phyloP scores from a whole-genome alignment of 1,140 invertebrate species.

The Bombus pascuorum region DNA sequence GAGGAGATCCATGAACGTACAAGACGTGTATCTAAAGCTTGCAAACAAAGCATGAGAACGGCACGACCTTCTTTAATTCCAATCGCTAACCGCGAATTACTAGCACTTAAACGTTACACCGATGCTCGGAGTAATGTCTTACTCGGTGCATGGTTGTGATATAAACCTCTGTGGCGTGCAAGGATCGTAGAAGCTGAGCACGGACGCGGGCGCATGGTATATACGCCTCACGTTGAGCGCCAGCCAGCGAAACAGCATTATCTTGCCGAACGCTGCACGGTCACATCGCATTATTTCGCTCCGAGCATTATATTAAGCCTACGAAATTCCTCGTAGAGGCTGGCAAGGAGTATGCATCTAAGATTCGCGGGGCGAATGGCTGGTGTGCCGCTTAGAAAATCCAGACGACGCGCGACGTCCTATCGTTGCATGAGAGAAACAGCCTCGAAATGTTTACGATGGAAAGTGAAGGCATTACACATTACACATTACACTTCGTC shows the following conservation, averaged over 20 bases:
- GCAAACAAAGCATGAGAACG: constrained; percentile 40
- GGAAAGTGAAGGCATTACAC: constrained; percentile 61
- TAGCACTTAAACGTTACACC: background rate
- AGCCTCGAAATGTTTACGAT: constrained; percentile 60
- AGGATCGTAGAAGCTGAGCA: background rate
- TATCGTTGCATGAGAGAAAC: constrained; percentile 36
- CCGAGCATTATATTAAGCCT: constrained; percentile 17
- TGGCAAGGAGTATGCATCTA: background rate
- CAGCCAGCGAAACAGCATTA: constrained; percentile 18
- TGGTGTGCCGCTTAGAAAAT: constrained; percentile 12
- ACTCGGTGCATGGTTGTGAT: background rate
- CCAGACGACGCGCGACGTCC: constrained; percentile 15
- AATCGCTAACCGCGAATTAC: constrained; percentile 9
- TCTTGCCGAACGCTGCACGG: constrained; percentile 16
- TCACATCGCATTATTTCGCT: constrained; percentile 38
- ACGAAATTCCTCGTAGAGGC: constrained; percentile 38
- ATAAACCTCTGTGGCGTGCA: background rate
- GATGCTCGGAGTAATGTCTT: background rate
- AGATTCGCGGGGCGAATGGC: background rate
- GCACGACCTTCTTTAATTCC: constrained; percentile 34
- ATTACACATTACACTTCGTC: constrained; percentile 6
- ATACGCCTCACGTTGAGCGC: background rate
- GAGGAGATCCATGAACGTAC: background rate
- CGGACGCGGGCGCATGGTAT: background rate
- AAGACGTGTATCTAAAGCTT: background rate